A percentile compares a stretch with the other conserved stretches of the same genome.
phyloP scores from a whole-genome alignment of 2,113 vertebrate genomes.

The Phrynosoma platyrhinos region DNA sequence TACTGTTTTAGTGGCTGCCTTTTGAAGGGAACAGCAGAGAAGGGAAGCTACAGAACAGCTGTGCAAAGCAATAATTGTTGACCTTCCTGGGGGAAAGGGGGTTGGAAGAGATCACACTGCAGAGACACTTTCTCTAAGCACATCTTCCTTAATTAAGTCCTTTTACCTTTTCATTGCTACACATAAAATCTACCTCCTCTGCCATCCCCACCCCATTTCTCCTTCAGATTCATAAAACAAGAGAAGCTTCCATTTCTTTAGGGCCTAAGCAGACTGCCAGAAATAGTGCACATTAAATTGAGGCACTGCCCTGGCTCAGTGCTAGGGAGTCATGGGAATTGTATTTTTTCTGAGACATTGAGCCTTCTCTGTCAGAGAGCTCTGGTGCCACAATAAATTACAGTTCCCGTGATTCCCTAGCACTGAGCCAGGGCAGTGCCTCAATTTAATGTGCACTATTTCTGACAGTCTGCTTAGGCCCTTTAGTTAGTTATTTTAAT shows the following conservation, averaged over 20 bases:
- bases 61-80: background rate
- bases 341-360: no score
- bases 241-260: background rate
- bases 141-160: constrained; percentile 11
- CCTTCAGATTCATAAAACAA: constrained; percentile 20
- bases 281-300: no score
- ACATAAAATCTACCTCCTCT: constrained; percentile 13
- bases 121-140: constrained; percentile 10
- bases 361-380: no score
- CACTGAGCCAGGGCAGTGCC: no score
- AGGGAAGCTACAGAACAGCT: background rate
- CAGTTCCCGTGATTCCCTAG: no score
- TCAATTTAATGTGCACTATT: no score
- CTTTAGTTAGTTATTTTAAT: constrained; percentile 32
- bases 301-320: no score
- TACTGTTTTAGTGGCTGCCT: background rate
- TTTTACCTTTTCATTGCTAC: constrained; percentile 5
- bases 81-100: background rate
- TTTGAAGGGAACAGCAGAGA: constrained; percentile 4
- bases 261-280: no score
- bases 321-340: no score
- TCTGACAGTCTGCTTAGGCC: no score
- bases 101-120: background rate
- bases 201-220: background rate
- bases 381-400: no score